Conservation (phyloP, 2,888 invertebrate species). For the Leptothorax acervorum region DNA sequence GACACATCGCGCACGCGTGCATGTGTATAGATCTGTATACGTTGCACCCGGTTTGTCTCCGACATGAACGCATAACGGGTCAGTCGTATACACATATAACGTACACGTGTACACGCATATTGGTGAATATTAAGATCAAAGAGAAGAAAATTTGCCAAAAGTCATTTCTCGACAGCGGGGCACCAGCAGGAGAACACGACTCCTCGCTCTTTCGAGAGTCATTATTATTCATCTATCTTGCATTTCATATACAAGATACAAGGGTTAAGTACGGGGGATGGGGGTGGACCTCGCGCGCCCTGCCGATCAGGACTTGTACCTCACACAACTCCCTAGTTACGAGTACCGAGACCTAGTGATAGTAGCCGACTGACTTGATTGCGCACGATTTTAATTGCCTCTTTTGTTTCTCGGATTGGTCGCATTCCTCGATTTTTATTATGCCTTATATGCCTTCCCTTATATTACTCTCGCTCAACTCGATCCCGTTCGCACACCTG, state of each 20-base stretch:
- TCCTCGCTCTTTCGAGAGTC: conserved; percentile 43
- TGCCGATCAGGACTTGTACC: conserved; percentile 86
- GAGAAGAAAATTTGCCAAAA: conserved; percentile 45
- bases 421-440: not conserved
- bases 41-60: not conserved
- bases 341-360: conserved; percentile 85
- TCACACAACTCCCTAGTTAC: conserved; percentile 86
- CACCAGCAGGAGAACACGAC: conserved; percentile 68
- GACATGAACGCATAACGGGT: not conserved
- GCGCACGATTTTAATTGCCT: conserved; percentile 65
- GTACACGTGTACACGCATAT: not conserved
- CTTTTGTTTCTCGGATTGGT: conserved; percentile 25
- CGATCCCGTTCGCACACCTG: conserved; percentile 43
- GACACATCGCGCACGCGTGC: conserved; percentile 45
- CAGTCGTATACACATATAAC: conserved; percentile 21
- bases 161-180: conserved; percentile 52
- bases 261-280: conserved; percentile 84
- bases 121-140: conserved; percentile 57
- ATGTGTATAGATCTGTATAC: conserved; percentile 33
- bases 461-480: conserved; percentile 43
- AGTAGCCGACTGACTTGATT: conserved; percentile 48
- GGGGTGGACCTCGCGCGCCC: conserved; percentile 85
- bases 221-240: conserved; percentile 20
- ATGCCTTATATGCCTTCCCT: not conserved
- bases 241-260: conserved; percentile 57